phyloP scores from a whole-genome alignment of 2,113 vertebrate genomes.

The Sceloporus undulatus region DNA sequence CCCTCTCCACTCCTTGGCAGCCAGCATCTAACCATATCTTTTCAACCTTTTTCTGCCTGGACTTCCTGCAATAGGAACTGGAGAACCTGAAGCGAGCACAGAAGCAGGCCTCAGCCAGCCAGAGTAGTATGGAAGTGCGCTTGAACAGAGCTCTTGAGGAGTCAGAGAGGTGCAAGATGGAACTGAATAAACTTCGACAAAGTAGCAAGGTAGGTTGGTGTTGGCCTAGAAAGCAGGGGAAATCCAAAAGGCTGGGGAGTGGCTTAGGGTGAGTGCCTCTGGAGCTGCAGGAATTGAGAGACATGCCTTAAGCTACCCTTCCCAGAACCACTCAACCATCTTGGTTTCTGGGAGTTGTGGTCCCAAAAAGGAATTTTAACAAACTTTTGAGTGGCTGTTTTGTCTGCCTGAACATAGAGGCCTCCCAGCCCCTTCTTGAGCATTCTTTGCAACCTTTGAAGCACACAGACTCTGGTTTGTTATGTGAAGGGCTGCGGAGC shows the following conservation, averaged over 20 bases:
- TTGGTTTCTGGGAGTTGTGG: too few relatives aligned
- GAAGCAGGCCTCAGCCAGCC: slow-evolving; percentile 84
- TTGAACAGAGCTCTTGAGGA: slow-evolving; percentile 94
- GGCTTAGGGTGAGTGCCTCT: not conserved
- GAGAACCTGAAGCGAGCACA: slow-evolving; percentile 83
- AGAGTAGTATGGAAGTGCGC: slow-evolving; percentile 86
- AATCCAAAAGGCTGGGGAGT: too few relatives aligned
- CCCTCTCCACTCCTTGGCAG: too few relatives aligned
- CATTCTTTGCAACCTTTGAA: not conserved
- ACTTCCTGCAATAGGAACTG: slow-evolving; percentile 82
- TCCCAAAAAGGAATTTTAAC: not conserved
- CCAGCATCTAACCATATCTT: too few relatives aligned
- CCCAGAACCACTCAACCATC: not conserved
- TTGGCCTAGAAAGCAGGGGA: not conserved
- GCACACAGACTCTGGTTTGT: too few relatives aligned
- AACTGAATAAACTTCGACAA: slow-evolving; percentile 88
- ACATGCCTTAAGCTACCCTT: too few relatives aligned
- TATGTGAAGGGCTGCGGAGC: too few relatives aligned
- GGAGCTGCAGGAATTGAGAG: too few relatives aligned
- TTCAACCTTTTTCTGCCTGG: slow-evolving; percentile 2
- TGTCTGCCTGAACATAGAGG: too few relatives aligned
- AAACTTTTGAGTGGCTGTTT: too few relatives aligned
- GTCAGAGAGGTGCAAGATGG: slow-evolving; percentile 84
- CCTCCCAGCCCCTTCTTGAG: not conserved
- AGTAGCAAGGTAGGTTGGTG: slow-evolving; percentile 82